Conservation (phyloP, 1,140 invertebrate species). For the Eueides isabella region DNA sequence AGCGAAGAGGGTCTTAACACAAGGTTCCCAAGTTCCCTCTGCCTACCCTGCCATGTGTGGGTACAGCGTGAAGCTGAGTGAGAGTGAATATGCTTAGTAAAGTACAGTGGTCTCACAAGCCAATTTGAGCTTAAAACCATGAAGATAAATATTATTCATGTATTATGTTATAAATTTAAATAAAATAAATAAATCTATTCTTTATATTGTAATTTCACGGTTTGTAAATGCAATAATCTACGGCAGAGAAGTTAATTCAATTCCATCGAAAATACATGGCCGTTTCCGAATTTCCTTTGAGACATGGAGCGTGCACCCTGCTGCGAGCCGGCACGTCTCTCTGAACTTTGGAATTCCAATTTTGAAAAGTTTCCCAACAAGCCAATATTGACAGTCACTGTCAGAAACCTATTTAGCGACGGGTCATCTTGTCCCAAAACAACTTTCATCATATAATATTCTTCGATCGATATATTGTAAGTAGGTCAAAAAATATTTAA, state of each 20-base stretch:
- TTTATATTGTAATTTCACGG: conserved; percentile 54
- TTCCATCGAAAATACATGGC: conserved; percentile 70
- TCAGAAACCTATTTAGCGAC: conserved; percentile 64
- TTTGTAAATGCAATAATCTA: conserved; percentile 52
- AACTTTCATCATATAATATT: conserved; percentile 29
- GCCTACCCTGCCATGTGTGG: no score
- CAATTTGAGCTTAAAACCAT: no score
- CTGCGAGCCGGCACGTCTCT: conserved; percentile 72
- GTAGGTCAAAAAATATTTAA: conserved; percentile 11
- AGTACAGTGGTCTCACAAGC: no score
- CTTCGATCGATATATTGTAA: not conserved
- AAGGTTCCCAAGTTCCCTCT: no score
- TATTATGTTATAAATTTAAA: no score
- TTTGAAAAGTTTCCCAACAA: conserved; percentile 80
- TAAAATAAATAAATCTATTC: conserved; percentile 16
- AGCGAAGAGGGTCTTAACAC: no score
- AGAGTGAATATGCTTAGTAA: no score
- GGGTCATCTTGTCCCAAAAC: conserved; percentile 47
- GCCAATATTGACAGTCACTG: conserved; percentile 74
- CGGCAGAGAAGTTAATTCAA: conserved; percentile 68
- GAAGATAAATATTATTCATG: no score
- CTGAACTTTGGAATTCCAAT: conserved; percentile 80
- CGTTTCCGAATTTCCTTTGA: conserved; percentile 78
- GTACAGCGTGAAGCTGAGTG: no score
- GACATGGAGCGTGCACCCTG: conserved; percentile 68